Base-by-base conservation (phyloP, 2,797 vertebrate genomes). In the Decapterus maruadsi region DNA sequence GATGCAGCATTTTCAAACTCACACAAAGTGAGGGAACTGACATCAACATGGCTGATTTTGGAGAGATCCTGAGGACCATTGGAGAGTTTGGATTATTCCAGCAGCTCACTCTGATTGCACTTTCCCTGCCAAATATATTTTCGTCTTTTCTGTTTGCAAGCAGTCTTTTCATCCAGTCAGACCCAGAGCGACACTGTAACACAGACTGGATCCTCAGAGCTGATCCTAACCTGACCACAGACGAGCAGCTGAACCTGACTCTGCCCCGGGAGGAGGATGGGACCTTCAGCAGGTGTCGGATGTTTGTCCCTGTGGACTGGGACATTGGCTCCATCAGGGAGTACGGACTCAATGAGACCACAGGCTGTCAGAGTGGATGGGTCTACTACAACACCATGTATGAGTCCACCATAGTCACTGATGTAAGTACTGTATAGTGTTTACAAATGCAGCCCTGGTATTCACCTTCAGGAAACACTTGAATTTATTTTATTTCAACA, bases 41-140 rank as follows among this genome's bases (percentile, higher is more conserved):
- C 40, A 42, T 58, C 0, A 19, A 75, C 59, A 96, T 96, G 96
- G 80, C 91, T 0, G 90, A 91, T 0, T 78, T 95, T 0, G 94
- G 94, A 16, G 94, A 94, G 59, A 90, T 96, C 69, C 85, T 96
- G 31, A 87, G 70, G 31, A 86, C 46, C 2, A 68, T 93, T 0
- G 96, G 95, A 0, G 95, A 95, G 42, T 97, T 96, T 60, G 95
- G 96, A 53, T 71, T 65, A 1, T 96, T 97, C 63, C 97, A 97
- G 86, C 87, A 93, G 58, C 26, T 78, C 56, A 60, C 95, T 20
- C 78, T 96, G 34, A 46, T 96, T 17, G 75, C 94, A 14, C 77
- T 96, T 0, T 62, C 89, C 42, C 10, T 95, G 17, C 93, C 95
- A 0, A 93, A 84, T 78, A 0, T 95, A 19, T 72, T 93, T 0